Evolutionary conservation across 1,140 invertebrate species (phyloP).

Genomic region (Drusus annulatus): DNA sequence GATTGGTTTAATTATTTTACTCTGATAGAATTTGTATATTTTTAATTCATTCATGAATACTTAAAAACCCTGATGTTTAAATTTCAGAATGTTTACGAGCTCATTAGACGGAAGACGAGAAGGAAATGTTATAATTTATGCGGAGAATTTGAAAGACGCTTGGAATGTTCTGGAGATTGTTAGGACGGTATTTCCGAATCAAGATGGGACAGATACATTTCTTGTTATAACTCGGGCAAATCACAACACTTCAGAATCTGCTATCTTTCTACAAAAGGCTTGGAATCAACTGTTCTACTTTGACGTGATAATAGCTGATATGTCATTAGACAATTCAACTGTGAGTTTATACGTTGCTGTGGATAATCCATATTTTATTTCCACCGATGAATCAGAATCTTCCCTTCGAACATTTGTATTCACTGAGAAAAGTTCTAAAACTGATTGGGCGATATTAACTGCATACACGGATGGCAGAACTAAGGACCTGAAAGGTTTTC

Average conservation of each 20-base stretch:
- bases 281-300: constrained; percentile 8
- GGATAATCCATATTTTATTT: neutral
- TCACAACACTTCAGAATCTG: neutral
- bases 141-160: constrained; percentile 6
- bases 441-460: neutral
- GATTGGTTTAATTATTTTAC: no score
- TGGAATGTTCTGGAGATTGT: constrained; percentile 9
- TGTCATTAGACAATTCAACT: neutral
- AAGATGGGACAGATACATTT: neutral
- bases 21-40: no score
- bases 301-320: neutral
- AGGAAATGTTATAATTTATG: neutral
- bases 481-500: constrained; percentile 43
- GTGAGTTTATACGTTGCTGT: neutral
- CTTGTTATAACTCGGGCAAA: neutral
- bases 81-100: no score
- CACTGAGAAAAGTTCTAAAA: neutral
- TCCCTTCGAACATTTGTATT: neutral
- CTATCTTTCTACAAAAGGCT: neutral
- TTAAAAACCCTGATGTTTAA: no score
- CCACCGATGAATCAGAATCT: neutral
- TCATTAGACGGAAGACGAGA: neutral
- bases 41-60: no score
- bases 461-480: neutral
- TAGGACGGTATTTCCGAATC: neutral